These are phyloP conservation scores for Leptinotarsa haldemani DNA, from an alignment of 2,888 invertebrate species.

Conservation along the genomic window DNA sequence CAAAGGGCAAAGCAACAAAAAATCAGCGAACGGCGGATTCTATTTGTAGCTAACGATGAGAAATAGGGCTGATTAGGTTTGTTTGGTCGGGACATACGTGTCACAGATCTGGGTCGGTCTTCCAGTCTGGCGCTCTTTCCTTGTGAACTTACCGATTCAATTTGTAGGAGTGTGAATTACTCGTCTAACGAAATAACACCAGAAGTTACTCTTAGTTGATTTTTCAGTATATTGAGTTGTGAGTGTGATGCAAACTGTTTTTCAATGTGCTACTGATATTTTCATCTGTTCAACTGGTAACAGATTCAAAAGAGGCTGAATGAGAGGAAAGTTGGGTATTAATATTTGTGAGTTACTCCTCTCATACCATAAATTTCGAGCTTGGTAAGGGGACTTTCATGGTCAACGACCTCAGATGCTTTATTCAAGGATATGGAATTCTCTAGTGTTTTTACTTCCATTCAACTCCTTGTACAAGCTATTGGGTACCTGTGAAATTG, in stretches of 20 bases:
- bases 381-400: too few relatives aligned
- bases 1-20: constrained; percentile 41
- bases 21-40: constrained; percentile 46
- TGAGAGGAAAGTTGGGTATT: too few relatives aligned
- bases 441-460: too few relatives aligned
- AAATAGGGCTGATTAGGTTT: constrained; percentile 55
- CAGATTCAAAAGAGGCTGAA: too few relatives aligned
- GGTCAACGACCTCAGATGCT: too few relatives aligned
- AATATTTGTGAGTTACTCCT: too few relatives aligned
- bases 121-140: constrained; percentile 52
- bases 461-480: too few relatives aligned
- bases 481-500: too few relatives aligned
- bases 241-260: neutral
- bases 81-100: constrained; percentile 54
- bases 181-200: constrained; percentile 50
- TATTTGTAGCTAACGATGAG: constrained; percentile 53
- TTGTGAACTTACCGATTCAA: constrained; percentile 57
- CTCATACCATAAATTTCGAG: too few relatives aligned
- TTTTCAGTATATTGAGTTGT: neutral
- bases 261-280: too few relatives aligned
- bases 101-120: constrained; percentile 52
- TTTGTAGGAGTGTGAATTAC: constrained; percentile 56
- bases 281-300: too few relatives aligned
- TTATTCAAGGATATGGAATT: too few relatives aligned
- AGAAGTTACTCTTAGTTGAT: constrained; percentile 26